These are phyloP conservation scores for Xylota sylvarum DNA, from an alignment of 2,888 invertebrate genomes.

Conservation along the genomic window DNA sequence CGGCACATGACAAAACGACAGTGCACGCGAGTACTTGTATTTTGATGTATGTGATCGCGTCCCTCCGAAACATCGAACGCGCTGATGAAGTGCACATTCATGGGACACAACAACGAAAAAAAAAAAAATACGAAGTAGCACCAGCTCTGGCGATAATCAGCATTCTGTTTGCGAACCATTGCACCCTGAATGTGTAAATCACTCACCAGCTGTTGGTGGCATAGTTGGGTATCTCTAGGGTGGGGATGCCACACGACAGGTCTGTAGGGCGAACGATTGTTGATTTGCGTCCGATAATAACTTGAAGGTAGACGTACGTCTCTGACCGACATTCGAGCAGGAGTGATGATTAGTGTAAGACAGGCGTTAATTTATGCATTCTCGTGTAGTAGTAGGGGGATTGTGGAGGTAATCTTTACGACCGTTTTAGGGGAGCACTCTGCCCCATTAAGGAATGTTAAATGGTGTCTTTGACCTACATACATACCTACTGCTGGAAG, in stretches of 20 bases:
- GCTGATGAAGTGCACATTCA: conserved; percentile 43
- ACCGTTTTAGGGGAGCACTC: not conserved
- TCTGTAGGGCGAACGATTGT: conserved; percentile 40
- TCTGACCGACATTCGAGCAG: conserved; percentile 34
- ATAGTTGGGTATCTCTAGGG: not conserved
- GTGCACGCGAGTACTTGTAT: conserved; percentile 30
- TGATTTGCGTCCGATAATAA: conserved; percentile 29
- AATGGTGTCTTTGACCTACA: conserved; percentile 1
- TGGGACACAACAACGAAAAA: conserved; percentile 1
- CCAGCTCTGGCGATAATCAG: conserved; percentile 54
- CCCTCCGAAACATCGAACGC: conserved; percentile 46
- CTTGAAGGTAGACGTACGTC: conserved; percentile 34
- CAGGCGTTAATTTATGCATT: conserved; percentile 49
- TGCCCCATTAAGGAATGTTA: not conserved
- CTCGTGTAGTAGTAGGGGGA: not conserved
- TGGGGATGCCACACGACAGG: conserved; percentile 18
- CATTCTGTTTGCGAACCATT: conserved; percentile 68
- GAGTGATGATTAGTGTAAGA: conserved; percentile 48
- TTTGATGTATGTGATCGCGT: conserved; percentile 36
- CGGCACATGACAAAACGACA: conserved; percentile 53
- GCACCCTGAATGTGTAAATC: conserved; percentile 59
- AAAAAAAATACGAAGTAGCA: not conserved
- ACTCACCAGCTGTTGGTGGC: conserved; percentile 18
- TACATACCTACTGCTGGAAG: not conserved
- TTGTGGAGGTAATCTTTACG: not conserved